These are phyloP conservation scores for Rhagium mordax DNA, from an alignment of 2,888 invertebrate species.

Conservation along the genomic window DNA sequence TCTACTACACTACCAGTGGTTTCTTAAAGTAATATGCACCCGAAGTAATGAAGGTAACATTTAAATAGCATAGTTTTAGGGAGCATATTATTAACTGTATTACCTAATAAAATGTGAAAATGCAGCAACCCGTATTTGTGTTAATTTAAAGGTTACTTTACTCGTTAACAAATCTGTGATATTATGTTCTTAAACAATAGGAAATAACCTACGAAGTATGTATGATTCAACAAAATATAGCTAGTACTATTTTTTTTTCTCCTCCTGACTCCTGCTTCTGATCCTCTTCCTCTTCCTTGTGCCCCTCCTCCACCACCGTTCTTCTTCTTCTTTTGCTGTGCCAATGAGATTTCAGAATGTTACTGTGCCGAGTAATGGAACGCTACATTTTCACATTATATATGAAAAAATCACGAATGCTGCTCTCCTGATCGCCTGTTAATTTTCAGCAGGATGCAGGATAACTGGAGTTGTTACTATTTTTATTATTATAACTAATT, in stretches of 20 bases:
- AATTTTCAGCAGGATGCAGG: no score
- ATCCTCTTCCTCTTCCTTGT: no score
- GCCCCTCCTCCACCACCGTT: no score
- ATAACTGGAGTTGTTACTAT: no score
- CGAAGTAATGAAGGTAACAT: neutral
- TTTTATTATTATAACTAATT: no score
- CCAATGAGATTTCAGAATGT: neutral
- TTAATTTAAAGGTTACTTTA: neutral
- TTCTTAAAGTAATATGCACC: neutral
- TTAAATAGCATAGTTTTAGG: neutral
- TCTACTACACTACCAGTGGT: neutral
- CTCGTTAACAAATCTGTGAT: neutral
- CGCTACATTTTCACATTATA: neutral
- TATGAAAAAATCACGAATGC: neutral
- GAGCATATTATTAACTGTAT: neutral
- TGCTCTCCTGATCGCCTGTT: no score
- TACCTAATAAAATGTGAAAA: neutral
- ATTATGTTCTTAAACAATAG: neutral
- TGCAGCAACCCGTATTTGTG: neutral
- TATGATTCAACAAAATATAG: no score
- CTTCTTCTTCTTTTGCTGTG: no score
- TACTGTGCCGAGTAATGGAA: neutral
- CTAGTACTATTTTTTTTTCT: no score
- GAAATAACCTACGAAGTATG: neutral
- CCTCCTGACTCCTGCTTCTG: no score